These are phyloP conservation scores for Anthonomus grandis DNA, from an alignment of 1,140 invertebrate genomes.

Conservation along the genomic window DNA sequence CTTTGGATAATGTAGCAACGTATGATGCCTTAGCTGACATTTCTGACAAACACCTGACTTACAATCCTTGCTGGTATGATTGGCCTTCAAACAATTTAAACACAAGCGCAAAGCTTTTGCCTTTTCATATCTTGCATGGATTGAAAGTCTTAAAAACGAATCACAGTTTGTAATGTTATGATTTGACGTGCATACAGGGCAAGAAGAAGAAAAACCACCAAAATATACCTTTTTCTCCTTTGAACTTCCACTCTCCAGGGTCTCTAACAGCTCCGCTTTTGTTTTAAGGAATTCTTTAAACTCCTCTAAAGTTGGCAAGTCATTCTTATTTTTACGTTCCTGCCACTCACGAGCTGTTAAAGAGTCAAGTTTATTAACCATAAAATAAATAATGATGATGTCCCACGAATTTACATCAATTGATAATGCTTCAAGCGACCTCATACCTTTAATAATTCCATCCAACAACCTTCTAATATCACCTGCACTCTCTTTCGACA, in stretches of 20 bases:
- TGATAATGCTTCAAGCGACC: not conserved
- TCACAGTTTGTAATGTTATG: not conserved
- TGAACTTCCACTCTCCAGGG: not conserved
- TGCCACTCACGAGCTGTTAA: conserved; percentile 1
- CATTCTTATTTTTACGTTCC: not conserved
- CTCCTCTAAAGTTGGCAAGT: not conserved
- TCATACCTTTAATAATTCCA: not conserved
- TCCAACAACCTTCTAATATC: not conserved
- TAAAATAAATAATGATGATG: not conserved
- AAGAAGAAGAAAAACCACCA: not conserved
- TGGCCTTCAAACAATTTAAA: conserved; percentile 1
- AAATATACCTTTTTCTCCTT: not conserved
- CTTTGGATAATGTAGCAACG: not conserved
- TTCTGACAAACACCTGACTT: not conserved
- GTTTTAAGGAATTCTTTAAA: not conserved
- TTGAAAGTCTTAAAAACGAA: not conserved
- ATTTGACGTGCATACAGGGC: not conserved
- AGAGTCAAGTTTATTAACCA: not conserved
- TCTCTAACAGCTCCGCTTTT: conserved; percentile 6
- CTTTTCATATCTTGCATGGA: not conserved
- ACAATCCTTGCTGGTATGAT: not conserved
- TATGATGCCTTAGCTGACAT: not conserved
- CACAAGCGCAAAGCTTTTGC: not conserved
- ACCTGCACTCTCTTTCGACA: not conserved
- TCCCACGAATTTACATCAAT: not conserved